phyloP scores from a whole-genome alignment of 2,797 vertebrate species.

The Macropodus opercularis region DNA sequence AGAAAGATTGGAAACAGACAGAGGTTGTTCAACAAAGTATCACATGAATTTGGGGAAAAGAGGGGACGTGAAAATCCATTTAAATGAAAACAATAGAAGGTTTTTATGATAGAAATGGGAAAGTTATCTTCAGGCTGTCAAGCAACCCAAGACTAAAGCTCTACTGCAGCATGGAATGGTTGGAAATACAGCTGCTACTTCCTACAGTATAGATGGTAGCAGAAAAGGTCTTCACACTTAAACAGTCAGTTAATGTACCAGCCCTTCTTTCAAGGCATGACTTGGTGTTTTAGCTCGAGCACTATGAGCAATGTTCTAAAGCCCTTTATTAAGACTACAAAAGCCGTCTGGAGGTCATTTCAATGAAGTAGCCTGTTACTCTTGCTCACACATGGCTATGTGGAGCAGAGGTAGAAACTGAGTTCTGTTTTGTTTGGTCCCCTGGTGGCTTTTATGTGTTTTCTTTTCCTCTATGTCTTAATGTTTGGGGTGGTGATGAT shows the following conservation, averaged over 20 bases:
- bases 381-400: background rate
- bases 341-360: background rate
- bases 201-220: too few species aligned
- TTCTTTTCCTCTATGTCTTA: background rate
- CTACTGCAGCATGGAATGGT: background rate
- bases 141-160: background rate
- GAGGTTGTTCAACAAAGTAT: constrained; percentile 25
- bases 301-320: background rate
- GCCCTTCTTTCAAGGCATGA: too few species aligned
- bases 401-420: background rate
- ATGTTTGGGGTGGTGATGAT: background rate
- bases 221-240: background rate
- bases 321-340: background rate
- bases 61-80: constrained; percentile 2
- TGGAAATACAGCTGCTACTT: too few species aligned
- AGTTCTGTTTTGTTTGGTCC: background rate
- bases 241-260: background rate
- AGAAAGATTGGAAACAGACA: constrained; percentile 35
- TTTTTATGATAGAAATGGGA: background rate
- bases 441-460: background rate
- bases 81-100: constrained; percentile 7
- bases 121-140: background rate
- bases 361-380: background rate
- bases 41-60: constrained; percentile 33
- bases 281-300: background rate